Evolutionary conservation across 35 echinoderm and acorn worm genomes (phyloP), one percentile per base, ranked within the genome.

Genomic region (Strongylocentrotus purpuratus): DNA sequence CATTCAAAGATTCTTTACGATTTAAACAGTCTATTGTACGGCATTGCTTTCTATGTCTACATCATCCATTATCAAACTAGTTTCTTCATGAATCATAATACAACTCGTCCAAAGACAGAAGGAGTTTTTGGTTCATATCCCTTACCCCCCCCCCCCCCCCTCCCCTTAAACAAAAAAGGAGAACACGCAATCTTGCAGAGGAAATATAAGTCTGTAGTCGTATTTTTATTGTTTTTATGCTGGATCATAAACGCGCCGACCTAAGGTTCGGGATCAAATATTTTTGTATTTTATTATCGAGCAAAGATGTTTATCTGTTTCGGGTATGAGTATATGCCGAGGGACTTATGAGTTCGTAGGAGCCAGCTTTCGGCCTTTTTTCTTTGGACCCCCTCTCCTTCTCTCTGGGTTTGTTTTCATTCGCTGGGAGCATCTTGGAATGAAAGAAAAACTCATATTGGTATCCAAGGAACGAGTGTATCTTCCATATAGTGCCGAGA

Each of bases 391-490:
- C 87, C 11, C 87, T 46, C 87, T 46, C 33, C 87, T 46, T 9
- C 87, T 89, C 33, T 89, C 87, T 17, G 20, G 87, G 32, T 28
- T 89, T 89, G 87, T 89, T 89, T 89, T 89, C 87, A 89, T 89
- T 89, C 31, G 87, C 45, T 89, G 32, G 17, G 14, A 33, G 87
- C 87, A 89, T 89, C 31, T 7, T 15, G 87, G 25, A n/a, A 28
- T 22, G 65, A 28, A 78, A 89, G 31, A 89, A 89, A 89, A 45
- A 33, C 87, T 89, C 32, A 89, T 89, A 89, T 89, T 46, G 85
- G 33, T 46, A 89, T 46, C 87, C 87, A 89, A 7, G 14, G 45
- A 45, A 59, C 52, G 52, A 59, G 11, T 59, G 11, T 85, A 86
- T 86, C 85, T 86, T 31, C 28, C 85, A 55, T 28, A 78, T 78